Evolutionary conservation across 1,140 invertebrate genomes (phyloP), one percentile per base, ranked within the genome.

Genomic region (Mycetomoellerius zeteki): DNA sequence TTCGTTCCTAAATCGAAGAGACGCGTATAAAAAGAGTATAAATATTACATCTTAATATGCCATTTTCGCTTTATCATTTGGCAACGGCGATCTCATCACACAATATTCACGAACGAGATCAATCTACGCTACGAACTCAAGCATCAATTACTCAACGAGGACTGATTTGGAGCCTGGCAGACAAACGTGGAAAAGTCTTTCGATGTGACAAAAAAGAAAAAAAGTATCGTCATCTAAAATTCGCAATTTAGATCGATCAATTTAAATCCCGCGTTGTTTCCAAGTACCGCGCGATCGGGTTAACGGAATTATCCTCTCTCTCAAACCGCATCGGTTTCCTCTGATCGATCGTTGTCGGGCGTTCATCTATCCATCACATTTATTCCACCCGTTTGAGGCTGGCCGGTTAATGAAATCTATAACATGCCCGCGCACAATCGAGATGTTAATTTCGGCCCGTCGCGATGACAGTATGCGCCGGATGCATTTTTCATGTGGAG

Each of bases 401-500:
- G 33, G 47, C 12, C 78, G 27, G 33, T 85, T 73, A 87, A 86
- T 89, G 47, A 85, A 85, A 85, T 85, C 82, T 85, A 78, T 78
- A 85, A 78, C 82, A 58, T 50, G 52, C 27, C 73, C 24, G 54
- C 27, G 75, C 30, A 37, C 47, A 52, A 86, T 80, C 80, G 86
- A 24, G 86, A 81, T 58, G 86, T 90, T 87, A 90, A 89, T 88
- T 90, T 86, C 73, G 88, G 62, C 58, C 33, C 62, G 69, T 37
- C 43, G 33, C 81, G 50, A 50, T 69, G 65, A n/a, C 60, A 65
- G 71, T 78, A 73, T 65, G 76, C 56, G 65, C 64, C 78, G 86
- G 50, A 82, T 90, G 76, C 88, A 90, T 90, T 90, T 90, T 90
- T 90, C 86, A 90, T 90, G 88, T 80, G 84, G 88, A 60, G 56